Conservation (phyloP, 1,140 invertebrate genomes). For the Diachasmimorpha longicaudata region DNA sequence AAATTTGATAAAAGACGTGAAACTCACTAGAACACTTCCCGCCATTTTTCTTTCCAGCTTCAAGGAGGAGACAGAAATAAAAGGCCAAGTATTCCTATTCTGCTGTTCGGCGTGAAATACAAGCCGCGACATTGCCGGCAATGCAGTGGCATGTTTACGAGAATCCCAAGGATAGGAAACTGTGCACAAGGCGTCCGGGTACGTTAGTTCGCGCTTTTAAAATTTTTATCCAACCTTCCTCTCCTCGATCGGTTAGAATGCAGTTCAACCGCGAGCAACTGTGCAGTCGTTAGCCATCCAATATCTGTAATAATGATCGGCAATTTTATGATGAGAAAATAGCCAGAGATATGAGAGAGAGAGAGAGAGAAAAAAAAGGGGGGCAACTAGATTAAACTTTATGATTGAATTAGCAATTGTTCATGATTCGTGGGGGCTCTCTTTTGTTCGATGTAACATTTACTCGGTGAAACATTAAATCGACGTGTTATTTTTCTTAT, state of each 20-base stretch:
- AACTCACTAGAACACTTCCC: not conserved
- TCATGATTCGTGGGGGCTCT: not conserved
- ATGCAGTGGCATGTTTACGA: constrained; percentile 37
- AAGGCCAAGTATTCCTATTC: constrained; percentile 30
- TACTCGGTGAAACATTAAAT: not conserved
- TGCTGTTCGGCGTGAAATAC: constrained; percentile 38
- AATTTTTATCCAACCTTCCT: not conserved
- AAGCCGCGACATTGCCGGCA: constrained; percentile 32
- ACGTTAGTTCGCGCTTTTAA: not conserved
- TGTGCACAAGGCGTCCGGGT: not conserved
- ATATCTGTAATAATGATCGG: constrained; percentile 11
- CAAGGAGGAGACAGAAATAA: not conserved
- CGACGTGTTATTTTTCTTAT: not conserved
- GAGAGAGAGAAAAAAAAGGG: too few relatives aligned
- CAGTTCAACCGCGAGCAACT: not conserved
- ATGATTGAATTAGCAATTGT: not conserved
- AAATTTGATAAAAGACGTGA: not conserved
- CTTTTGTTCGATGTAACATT: not conserved
- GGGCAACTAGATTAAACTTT: not conserved
- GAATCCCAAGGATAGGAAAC: constrained; percentile 29
- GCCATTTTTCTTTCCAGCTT: constrained; percentile 6
- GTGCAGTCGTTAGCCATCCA: not conserved
- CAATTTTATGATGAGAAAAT: constrained; percentile 16
- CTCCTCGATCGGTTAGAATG: constrained; percentile 25
- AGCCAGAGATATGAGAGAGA: not conserved